Percentiles rank a stretch among this genome's conserved stretches.
phyloP scores from a whole-genome alignment of 2,797 vertebrate species.

The Philypnodon macrostomus region DNA sequence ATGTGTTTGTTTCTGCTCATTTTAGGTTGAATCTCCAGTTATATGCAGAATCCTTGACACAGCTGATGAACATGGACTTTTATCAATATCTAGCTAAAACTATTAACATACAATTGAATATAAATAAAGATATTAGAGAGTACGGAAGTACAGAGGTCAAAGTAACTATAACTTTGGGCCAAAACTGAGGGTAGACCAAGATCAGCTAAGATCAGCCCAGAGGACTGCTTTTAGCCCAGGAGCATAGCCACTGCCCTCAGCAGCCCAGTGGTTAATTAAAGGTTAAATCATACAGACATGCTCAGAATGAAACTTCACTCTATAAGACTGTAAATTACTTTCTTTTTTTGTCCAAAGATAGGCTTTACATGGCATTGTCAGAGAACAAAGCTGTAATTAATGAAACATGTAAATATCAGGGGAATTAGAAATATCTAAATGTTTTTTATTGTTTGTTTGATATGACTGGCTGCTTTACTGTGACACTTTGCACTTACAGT shows the following conservation, averaged over 20 bases:
- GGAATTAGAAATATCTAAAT: conserved; percentile 28
- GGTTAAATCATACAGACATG: conserved; percentile 16
- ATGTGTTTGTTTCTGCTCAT: background rate
- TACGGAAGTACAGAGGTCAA: conserved; percentile 7
- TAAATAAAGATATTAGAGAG: conserved; percentile 22
- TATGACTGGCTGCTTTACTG: conserved; percentile 37
- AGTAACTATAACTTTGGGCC: conserved; percentile 23
- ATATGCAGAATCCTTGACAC: conserved; percentile 97
- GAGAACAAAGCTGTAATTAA: conserved; percentile 29
- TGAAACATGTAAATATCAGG: conserved; percentile 38
- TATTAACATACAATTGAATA: background rate
- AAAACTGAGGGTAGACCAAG: conserved; percentile 21
- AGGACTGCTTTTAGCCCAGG: conserved; percentile 29
- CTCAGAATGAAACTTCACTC: conserved; percentile 16
- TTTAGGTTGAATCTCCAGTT: conserved; percentile 93
- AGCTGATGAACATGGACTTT: conserved; percentile 91
- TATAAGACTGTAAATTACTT: conserved; percentile 19
- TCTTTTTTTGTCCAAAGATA: conserved; percentile 39
- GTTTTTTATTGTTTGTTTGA: conserved; percentile 43
- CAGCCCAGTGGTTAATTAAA: conserved; percentile 1
- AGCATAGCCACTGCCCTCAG: conserved; percentile 9
- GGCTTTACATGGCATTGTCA: conserved; percentile 40
- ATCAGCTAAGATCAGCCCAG: conserved; percentile 20
- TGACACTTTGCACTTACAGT: conserved; percentile 45
- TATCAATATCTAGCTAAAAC: conserved; percentile 86